phyloP scores from a whole-genome alignment of 2,888 invertebrate species.

The Conistra vaccinii region DNA sequence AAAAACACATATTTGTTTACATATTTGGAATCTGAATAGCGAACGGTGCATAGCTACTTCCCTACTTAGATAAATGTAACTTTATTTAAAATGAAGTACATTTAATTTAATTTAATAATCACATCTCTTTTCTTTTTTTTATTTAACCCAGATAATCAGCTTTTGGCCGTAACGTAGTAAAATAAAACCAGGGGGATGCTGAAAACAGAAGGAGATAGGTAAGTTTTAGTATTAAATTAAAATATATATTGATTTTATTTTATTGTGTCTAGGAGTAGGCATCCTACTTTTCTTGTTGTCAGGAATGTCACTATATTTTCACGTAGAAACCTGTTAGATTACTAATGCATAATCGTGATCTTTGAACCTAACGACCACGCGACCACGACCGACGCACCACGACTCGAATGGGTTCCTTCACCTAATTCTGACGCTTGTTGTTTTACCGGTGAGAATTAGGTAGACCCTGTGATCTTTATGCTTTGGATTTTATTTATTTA shows the following conservation, averaged over 20 bases:
- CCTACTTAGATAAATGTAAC: neutral
- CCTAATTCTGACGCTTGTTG: conserved; percentile 29
- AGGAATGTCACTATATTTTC: conserved; percentile 19
- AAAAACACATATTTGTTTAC: no score
- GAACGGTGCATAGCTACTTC: no score
- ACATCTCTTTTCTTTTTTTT: neutral
- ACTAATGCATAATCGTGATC: conserved; percentile 48
- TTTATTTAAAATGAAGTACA: neutral
- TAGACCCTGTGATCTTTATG: neutral
- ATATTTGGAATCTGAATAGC: no score
- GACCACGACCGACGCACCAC: conserved; percentile 25
- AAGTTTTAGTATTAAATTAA: no score
- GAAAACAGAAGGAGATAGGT: neutral
- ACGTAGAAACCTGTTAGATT: conserved; percentile 29
- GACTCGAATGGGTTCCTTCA: conserved; percentile 31
- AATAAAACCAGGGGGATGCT: no score
- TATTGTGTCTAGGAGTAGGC: neutral
- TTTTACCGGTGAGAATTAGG: conserved; percentile 20
- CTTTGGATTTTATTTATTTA: no score
- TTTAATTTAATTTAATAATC: neutral
- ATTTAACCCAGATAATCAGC: no score
- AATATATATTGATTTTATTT: no score
- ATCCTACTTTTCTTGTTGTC: neutral
- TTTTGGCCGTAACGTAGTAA: neutral
- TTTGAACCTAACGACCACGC: conserved; percentile 36